A percentile compares a stretch with the other conserved stretches of the same genome.
These are phyloP conservation scores for Contarinia nasturtii DNA, from an alignment of 1,140 invertebrate genomes.

Conservation along the genomic window DNA sequence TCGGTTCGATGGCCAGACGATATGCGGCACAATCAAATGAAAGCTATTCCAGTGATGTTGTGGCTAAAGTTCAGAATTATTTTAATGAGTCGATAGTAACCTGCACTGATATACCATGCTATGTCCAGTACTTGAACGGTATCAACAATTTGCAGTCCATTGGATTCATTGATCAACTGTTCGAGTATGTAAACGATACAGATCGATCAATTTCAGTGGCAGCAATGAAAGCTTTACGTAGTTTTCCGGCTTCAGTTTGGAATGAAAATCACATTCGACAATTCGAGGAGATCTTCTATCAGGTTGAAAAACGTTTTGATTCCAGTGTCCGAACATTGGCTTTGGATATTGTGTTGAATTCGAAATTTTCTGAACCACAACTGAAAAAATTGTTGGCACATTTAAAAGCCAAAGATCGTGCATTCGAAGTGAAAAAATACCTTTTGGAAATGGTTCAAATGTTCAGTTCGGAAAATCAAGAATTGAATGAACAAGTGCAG, in stretches of 20 bases:
- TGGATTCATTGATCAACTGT: conserved; percentile 32
- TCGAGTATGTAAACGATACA: conserved; percentile 30
- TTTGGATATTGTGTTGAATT: conserved; percentile 47
- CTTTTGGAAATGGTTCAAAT: conserved; percentile 40
- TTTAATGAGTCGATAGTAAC: conserved; percentile 29
- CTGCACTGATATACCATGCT: conserved; percentile 33
- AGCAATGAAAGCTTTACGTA: conserved; percentile 42
- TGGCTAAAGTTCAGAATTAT: conserved; percentile 28
- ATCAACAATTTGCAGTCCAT: conserved; percentile 43
- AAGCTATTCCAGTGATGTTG: conserved; percentile 16
- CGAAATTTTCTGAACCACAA: conserved; percentile 29
- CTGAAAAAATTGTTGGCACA: conserved; percentile 33
- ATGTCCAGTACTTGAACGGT: conserved; percentile 38
- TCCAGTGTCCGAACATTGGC: conserved; percentile 51
- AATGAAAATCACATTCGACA: conserved; percentile 19
- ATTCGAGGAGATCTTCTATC: conserved; percentile 40
- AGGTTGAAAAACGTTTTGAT: conserved; percentile 39
- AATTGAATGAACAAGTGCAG: conserved; percentile 25
- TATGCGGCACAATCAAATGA: conserved; percentile 9
- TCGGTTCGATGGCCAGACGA: conserved; percentile 37
- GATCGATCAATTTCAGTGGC: conserved; percentile 32
- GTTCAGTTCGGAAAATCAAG: conserved; percentile 28
- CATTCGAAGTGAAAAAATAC: conserved; percentile 48
- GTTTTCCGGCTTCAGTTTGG: conserved; percentile 29
- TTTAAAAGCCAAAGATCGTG: conserved; percentile 28